Base-by-base conservation (phyloP, 1,140 invertebrate species). In the Propsilocerus akamusi region DNA sequence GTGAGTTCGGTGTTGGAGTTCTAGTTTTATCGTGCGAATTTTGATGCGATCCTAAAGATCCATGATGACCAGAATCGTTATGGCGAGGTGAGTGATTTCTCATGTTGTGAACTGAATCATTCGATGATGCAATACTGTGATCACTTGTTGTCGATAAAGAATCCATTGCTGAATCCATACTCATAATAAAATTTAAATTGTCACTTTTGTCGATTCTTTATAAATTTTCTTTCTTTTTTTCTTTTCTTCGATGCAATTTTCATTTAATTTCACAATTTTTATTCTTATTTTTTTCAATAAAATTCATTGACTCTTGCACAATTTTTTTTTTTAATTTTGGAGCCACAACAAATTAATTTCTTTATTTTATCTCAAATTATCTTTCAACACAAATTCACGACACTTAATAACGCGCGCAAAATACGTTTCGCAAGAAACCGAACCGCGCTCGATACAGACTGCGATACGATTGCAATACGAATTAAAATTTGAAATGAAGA, bases 121-220 rank as follows among this genome's bases (percentile, higher is more conserved):
- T 34, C 20, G 53, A 54, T 34, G 54, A 51, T 22, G 48, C 56
- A 41, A 53, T 72, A 70, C 74, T 76, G 53, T 75, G 72, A 62
- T 78, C 77, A 72, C 76, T 78, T 65, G 71, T 70, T 58, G 71
- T 71, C 55, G 69, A 72, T 63, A 75, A 72, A 65, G 77, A 80
- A 71, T 80, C 78, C 75, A 78, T 77, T 61, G 68, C 72, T 68
- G 72, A 71, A 70, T 73, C 70, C 72, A 74, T 74, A 47, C 46
- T 25, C 46, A 25, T 25, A 47, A 47, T 47, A 1, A 47, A 2
- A 3, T 25, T 47, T 47, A 14, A 3, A 47, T 26, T 47, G 10
- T 20, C 41, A 60, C 58, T 54, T 65, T 66, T 60, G 58, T 41
- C 5, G 6, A 30, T 30, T 30, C n/a, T 37, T 37, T 2, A 37